Base-by-base conservation (phyloP, 2,113 vertebrate genomes). In the Vulpes vulpes region DNA sequence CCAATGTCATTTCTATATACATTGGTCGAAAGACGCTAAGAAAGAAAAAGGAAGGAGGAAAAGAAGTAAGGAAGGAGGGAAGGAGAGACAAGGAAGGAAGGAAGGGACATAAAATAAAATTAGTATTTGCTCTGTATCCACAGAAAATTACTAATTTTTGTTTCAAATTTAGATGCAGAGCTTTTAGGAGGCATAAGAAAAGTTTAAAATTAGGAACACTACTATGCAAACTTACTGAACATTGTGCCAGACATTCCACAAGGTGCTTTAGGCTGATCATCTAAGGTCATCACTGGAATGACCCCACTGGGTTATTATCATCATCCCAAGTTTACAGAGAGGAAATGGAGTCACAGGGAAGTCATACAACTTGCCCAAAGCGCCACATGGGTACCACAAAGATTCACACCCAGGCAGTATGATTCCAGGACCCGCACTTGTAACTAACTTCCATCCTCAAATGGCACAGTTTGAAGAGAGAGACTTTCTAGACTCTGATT, bases 381-480 rank as follows among this genome's bases (percentile, higher is more conserved):
- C n/a, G 22, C 67, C 81, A 32, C 16, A 11, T 2, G 1, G 10
- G 5, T 1, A 14, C 51, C 30, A n/a, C 38, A 15, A n/a, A 17
- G 4, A 64, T 7, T 49, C 49, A 32, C 30, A 53, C 14, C 16
- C 0, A 43, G 74, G 67, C 22, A 38, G 12, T 0, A 6, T 2
- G 32, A 23, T 62, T n/a, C 38, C 87, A 49, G 51, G 32, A 12
- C 1, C 38, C 43, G 22, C 32, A 5, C 32, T 25, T 5, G 2
- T 16, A 30, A 60, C n/a, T 25, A 20, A 65, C 62, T 25, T 23
- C 59, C 14, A 3, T 9, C 15, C 2, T 27, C 73, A 59, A 8
- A 73, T 0, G 17, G 27, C 60, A 32, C 14, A 16, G 6, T 53
- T 15, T 5, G 9, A 14, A 81, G 7, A 0, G 0, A 78, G 0